Conservation (phyloP, 2,797 vertebrate genomes). For the Diplodus sargus region DNA sequence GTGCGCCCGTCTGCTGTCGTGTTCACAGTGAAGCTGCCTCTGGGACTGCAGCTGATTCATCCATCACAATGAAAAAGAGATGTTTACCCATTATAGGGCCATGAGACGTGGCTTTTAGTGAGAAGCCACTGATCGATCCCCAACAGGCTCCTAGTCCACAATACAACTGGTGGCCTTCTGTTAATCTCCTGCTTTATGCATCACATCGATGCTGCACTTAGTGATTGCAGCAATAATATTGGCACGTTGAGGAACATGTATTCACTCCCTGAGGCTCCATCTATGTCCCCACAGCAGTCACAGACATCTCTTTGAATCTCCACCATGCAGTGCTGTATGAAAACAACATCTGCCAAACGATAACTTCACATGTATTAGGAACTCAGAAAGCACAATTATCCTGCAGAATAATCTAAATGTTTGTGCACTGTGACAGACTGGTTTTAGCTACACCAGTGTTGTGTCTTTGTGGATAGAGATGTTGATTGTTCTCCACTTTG, state of each 20-base stretch:
- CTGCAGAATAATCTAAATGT: neutral
- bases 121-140: constrained; percentile 50
- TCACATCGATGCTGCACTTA: neutral
- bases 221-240: constrained; percentile 40
- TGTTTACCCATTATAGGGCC: constrained; percentile 48
- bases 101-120: constrained; percentile 46
- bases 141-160: constrained; percentile 3
- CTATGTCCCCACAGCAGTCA: constrained; percentile 18
- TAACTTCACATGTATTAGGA: neutral
- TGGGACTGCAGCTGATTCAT: constrained; percentile 49
- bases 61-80: constrained; percentile 61
- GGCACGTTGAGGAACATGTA: constrained; percentile 19
- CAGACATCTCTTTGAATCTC: constrained; percentile 28
- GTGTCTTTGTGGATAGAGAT: neutral
- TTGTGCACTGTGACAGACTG: neutral
- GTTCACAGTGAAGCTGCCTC: constrained; percentile 12
- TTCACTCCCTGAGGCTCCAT: constrained; percentile 11
- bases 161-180: constrained; percentile 18
- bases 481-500: too few species aligned
- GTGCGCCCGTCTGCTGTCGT: constrained; percentile 4
- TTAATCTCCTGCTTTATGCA: constrained; percentile 36
- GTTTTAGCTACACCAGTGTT: neutral
- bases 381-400: neutral
- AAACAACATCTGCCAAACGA: constrained; percentile 29
- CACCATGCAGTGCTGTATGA: neutral